Percentiles rank a stretch among this genome's conserved stretches.
Evolutionary conservation across 1,140 invertebrate genomes (phyloP).

Genomic region (Bemisia tabaci): DNA sequence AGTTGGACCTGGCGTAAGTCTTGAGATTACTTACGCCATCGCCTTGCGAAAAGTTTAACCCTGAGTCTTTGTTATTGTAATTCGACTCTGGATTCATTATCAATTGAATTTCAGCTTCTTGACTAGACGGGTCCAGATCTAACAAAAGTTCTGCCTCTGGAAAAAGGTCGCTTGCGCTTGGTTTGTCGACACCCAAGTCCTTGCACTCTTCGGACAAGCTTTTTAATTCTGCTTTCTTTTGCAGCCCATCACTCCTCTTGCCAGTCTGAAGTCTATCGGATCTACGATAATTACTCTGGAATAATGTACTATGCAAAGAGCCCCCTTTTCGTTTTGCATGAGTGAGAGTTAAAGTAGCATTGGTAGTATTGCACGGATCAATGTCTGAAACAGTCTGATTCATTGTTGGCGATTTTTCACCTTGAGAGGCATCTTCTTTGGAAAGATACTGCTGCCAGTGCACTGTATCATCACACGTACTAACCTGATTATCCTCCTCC

Average conservation of each 20-base stretch:
- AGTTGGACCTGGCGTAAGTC: not conserved
- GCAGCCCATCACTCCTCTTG: slow-evolving; percentile 25
- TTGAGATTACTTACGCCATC: not conserved
- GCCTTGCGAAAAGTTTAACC: not conserved
- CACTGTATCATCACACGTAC: not conserved
- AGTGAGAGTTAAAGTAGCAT: not conserved
- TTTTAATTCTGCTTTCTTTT: slow-evolving; percentile 42
- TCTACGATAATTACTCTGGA: slow-evolving; percentile 18
- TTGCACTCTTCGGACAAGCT: slow-evolving; percentile 61
- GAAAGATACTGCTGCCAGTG: not conserved
- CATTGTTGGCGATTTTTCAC: not conserved
- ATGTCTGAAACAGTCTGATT: not conserved
- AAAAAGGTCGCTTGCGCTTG: slow-evolving; percentile 58
- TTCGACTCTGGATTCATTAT: not conserved
- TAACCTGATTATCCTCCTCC: not conserved
- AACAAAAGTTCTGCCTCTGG: slow-evolving; percentile 58
- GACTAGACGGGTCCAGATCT: slow-evolving; percentile 36
- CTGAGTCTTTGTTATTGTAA: not conserved
- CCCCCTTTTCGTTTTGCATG: slow-evolving; percentile 11
- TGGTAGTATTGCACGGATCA: not conserved
- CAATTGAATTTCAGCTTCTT: not conserved
- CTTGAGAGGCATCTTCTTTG: not conserved
- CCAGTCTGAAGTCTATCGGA: slow-evolving; percentile 14
- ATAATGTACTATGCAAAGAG: slow-evolving; percentile 19
- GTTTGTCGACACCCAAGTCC: slow-evolving; percentile 59